phyloP scores from a whole-genome alignment of 2,888 invertebrate genomes.

The Drosophila dives region DNA sequence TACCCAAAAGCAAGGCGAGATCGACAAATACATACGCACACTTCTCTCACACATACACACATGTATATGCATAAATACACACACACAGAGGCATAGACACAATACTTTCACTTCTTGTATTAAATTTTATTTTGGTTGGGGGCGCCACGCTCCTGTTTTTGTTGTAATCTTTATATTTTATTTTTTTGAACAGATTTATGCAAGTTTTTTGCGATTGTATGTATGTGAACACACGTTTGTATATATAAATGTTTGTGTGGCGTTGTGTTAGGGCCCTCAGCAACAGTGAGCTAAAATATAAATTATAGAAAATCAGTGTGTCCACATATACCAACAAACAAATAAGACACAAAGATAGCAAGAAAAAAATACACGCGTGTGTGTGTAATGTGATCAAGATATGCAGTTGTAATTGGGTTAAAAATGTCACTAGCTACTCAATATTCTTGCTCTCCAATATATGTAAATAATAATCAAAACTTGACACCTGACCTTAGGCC shows the following conservation, averaged over 20 bases:
- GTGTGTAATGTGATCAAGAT: conserved; percentile 33
- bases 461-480: conserved; percentile 11
- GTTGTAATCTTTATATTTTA: conserved; percentile 51
- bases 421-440: conserved; percentile 11
- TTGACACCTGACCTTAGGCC: conserved; percentile 42
- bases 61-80: conserved; percentile 1
- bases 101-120: conserved; percentile 80
- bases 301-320: conserved; percentile 55
- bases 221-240: conserved; percentile 5
- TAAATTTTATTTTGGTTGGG: conserved; percentile 67
- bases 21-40: conserved; percentile 48
- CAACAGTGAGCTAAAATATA: conserved; percentile 64
- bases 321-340: conserved; percentile 29
- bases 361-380: conserved; percentile 12
- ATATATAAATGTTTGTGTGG: conserved; percentile 12
- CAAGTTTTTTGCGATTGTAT: conserved; percentile 52
- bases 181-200: conserved; percentile 66
- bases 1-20: conserved; percentile 69
- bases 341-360: conserved; percentile 37
- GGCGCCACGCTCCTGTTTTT: conserved; percentile 60
- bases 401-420: conserved; percentile 33
- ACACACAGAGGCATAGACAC: conserved; percentile 35
- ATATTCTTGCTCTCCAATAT: conserved; percentile 6
- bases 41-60: no score
- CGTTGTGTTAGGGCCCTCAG: conserved; percentile 54